Percentiles rank a stretch among this genome's conserved stretches.
phyloP scores from a whole-genome alignment of 2,797 vertebrate genomes.

The Falco naumanni region DNA sequence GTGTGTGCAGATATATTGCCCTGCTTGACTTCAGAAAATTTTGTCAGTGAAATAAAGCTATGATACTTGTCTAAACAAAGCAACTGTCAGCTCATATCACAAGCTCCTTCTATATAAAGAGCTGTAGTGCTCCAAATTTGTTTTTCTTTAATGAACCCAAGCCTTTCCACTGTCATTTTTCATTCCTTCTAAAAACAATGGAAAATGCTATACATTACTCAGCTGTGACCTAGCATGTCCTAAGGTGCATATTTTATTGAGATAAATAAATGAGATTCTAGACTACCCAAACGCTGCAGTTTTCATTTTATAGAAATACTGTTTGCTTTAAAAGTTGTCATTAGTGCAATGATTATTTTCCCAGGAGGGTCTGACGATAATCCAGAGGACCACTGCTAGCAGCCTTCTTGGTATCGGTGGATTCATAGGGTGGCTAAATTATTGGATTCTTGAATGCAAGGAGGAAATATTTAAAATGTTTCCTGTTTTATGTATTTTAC shows the following conservation, averaged over 20 bases:
- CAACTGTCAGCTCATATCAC: constrained; percentile 75
- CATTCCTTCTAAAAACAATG: constrained; percentile 75
- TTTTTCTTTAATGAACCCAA: constrained; percentile 81
- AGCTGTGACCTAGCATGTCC: constrained; percentile 60
- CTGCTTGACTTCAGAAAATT: constrained; percentile 66
- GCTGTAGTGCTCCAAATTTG: constrained; percentile 76
- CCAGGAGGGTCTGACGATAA: background rate
- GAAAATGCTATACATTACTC: constrained; percentile 69
- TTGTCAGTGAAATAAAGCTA: constrained; percentile 68
- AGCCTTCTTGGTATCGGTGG: background rate
- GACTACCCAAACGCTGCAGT: constrained; percentile 40
- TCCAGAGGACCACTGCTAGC: constrained; percentile 14
- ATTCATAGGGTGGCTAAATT: background rate
- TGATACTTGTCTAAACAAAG: constrained; percentile 79
- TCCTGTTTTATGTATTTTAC: background rate
- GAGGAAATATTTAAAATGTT: constrained; percentile 13
- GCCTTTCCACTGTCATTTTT: constrained; percentile 73
- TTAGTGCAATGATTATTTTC: constrained; percentile 68
- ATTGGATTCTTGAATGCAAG: background rate
- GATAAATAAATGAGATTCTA: constrained; percentile 75
- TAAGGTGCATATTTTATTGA: constrained; percentile 75
- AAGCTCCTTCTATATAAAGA: constrained; percentile 73
- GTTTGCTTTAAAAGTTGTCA: constrained; percentile 59
- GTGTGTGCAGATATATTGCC: constrained; percentile 40
- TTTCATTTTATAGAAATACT: constrained; percentile 72